phyloP scores from a whole-genome alignment of 1,140 invertebrate species.

The Himalopsyche phryganea region DNA sequence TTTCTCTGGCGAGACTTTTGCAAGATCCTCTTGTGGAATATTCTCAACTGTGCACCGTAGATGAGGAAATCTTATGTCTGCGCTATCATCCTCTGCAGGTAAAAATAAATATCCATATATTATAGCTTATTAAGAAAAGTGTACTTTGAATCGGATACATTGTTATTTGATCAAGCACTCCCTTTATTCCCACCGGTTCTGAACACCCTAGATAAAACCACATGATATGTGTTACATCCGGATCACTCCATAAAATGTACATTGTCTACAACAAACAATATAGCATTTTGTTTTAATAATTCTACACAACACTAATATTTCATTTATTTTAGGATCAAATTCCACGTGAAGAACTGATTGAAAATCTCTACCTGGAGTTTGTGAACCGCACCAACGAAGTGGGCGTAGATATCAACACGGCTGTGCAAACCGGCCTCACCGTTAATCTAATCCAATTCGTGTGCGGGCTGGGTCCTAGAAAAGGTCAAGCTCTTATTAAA shows the following conservation, averaged over 20 bases:
- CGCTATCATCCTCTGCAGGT: conserved; percentile 84
- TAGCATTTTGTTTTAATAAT: too few relatives aligned
- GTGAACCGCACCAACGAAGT: conserved; percentile 94
- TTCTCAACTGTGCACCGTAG: conserved; percentile 89
- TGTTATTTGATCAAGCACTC: too few relatives aligned
- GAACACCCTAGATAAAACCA: too few relatives aligned
- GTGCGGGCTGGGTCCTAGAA: conserved; percentile 93
- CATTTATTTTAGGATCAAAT: conserved; percentile 67
- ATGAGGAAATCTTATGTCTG: conserved; percentile 94
- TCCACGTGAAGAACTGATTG: conserved; percentile 78
- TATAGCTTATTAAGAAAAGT: too few relatives aligned
- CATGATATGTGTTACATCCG: too few relatives aligned
- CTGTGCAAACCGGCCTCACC: conserved; percentile 83
- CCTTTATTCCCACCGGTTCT: too few relatives aligned
- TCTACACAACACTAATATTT: too few relatives aligned
- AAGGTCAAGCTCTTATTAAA: conserved; percentile 87
- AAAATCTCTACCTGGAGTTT: conserved; percentile 87
- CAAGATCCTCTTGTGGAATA: conserved; percentile 97
- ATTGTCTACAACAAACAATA: too few relatives aligned
- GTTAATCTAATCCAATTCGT: conserved; percentile 95
- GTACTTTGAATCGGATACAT: too few relatives aligned
- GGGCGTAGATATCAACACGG: conserved; percentile 96
- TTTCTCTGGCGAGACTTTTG: conserved; percentile 86
- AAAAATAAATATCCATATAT: conserved; percentile 5
- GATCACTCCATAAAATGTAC: too few relatives aligned